Conservation (phyloP, 2,113 vertebrate species). For the Rhynchomys soricoides region DNA sequence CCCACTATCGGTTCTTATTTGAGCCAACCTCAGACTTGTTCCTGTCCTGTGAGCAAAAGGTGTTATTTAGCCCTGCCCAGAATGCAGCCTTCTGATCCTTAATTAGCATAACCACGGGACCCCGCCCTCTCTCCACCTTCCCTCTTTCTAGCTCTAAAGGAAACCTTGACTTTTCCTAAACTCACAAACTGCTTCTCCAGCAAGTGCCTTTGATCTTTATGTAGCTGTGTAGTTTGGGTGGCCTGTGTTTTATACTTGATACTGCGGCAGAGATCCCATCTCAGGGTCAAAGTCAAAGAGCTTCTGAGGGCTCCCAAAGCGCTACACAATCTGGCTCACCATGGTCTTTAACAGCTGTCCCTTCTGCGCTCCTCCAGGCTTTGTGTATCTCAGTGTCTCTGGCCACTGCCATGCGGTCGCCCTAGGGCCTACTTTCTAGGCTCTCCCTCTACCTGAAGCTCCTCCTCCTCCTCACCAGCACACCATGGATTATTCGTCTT, state of each 20-base stretch:
- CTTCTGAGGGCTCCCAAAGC: neutral
- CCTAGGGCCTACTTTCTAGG: neutral
- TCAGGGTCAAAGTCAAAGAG: neutral
- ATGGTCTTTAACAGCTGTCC: neutral
- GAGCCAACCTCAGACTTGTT: neutral
- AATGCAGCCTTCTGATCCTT: neutral
- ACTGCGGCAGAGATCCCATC: neutral
- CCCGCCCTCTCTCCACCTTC: neutral
- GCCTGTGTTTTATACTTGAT: constrained; percentile 40
- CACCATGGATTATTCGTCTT: neutral
- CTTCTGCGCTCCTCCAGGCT: neutral
- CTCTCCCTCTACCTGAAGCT: neutral
- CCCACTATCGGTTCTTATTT: neutral
- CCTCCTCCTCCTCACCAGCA: neutral
- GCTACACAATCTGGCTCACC: rapidly evolving
- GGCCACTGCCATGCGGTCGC: neutral
- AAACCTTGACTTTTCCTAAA: neutral
- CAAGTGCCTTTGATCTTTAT: neutral
- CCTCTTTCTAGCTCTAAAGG: neutral
- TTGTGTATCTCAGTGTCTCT: neutral
- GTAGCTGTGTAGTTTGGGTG: neutral
- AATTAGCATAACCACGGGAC: neutral
- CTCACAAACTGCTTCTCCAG: neutral
- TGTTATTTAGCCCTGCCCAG: neutral
- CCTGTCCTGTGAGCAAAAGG: neutral